Percentiles rank a stretch among this genome's conserved stretches.
These are phyloP conservation scores for Brachionus rubens DNA, from an alignment of 1,140 invertebrate species.

Conservation along the genomic window DNA sequence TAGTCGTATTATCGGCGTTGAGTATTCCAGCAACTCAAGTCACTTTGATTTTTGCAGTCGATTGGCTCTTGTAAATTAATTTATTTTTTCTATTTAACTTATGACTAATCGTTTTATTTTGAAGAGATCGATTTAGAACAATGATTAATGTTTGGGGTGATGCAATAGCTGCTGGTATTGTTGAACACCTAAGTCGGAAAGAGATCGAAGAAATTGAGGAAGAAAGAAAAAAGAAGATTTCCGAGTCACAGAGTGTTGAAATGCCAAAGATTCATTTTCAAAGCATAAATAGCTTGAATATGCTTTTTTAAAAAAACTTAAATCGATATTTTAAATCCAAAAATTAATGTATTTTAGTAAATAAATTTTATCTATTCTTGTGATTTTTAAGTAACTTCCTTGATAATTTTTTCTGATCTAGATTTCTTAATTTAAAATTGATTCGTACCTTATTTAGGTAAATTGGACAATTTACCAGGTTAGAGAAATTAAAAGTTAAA, in stretches of 20 bases:
- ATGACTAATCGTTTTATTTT: background rate
- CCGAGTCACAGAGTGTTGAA: too few species aligned
- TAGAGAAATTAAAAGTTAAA: too few species aligned
- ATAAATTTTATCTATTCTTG: too few species aligned
- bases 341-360: too few species aligned
- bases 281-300: too few species aligned
- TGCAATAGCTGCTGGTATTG: constrained; percentile 84
- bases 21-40: constrained; percentile 67
- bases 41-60: constrained; percentile 67
- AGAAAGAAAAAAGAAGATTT: background rate
- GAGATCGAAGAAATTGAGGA: constrained; percentile 65
- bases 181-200: constrained; percentile 78
- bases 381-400: too few species aligned
- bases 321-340: too few species aligned
- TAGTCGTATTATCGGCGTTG: constrained; percentile 76
- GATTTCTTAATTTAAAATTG: too few species aligned
- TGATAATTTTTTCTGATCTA: too few species aligned
- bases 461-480: too few species aligned
- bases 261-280: background rate
- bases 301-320: too few species aligned
- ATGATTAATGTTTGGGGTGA: constrained; percentile 95
- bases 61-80: constrained; percentile 67
- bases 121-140: constrained; percentile 81
- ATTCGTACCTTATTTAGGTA: too few species aligned
- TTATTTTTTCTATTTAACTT: background rate